Evolutionary conservation across 2,797 vertebrate genomes (phyloP).

Genomic region (Parotocinclus haroldoi): DNA sequence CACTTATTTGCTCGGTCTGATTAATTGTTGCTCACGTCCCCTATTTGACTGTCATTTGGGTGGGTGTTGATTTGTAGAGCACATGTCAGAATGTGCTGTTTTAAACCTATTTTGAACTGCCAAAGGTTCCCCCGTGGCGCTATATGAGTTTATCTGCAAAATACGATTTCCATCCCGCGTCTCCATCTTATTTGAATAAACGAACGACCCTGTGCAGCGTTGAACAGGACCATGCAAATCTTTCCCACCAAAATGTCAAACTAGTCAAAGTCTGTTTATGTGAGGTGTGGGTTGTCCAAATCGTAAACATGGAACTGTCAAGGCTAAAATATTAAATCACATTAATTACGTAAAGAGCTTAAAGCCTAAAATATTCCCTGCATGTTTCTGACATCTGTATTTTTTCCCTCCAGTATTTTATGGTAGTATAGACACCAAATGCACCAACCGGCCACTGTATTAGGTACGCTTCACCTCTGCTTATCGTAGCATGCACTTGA

Average conservation of each 20-base stretch:
- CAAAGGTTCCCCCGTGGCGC: conserved; percentile 8
- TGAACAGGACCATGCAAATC: conserved; percentile 5
- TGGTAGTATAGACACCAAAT: too few relatives aligned
- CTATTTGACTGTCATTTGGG: conserved; percentile 28
- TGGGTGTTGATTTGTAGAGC: conserved; percentile 29
- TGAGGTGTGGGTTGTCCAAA: neutral
- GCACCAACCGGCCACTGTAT: too few relatives aligned
- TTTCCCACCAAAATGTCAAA: conserved; percentile 3
- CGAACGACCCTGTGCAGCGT: conserved; percentile 6
- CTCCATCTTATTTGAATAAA: conserved; percentile 8
- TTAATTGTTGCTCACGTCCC: conserved; percentile 20
- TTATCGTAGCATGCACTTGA: too few relatives aligned
- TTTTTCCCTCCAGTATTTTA: too few relatives aligned
- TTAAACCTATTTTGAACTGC: neutral
- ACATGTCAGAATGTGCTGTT: conserved; percentile 20
- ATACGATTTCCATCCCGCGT: conserved; percentile 6
- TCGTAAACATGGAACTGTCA: neutral
- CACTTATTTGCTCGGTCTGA: conserved; percentile 44
- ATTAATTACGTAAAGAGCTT: too few relatives aligned
- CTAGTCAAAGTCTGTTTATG: conserved; percentile 3
- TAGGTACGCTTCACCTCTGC: too few relatives aligned
- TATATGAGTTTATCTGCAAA: conserved; percentile 9
- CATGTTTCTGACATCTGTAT: too few relatives aligned
- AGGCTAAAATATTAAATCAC: too few relatives aligned
- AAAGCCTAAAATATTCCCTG: too few relatives aligned